phyloP scores from a whole-genome alignment of 2,888 invertebrate genomes.

The Crepidodera aurea region DNA sequence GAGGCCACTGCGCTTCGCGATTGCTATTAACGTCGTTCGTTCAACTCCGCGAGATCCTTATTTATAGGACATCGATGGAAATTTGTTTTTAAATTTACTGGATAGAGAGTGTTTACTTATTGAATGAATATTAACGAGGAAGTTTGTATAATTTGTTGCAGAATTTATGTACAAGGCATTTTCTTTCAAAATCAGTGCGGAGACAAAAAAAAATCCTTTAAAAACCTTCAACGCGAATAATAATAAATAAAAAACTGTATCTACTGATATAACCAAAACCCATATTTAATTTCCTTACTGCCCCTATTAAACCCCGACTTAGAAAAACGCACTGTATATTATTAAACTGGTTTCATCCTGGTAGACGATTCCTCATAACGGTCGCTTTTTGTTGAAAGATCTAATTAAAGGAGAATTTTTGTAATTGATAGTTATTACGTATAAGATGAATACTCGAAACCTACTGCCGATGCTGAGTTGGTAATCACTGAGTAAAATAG shows the following conservation, averaged over 20 bases:
- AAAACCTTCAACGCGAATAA: too few relatives aligned
- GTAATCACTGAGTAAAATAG: background rate
- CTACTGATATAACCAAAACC: too few relatives aligned
- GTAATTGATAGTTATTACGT: constrained; percentile 15
- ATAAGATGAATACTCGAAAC: constrained; percentile 4
- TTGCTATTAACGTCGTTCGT: background rate
- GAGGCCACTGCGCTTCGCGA: constrained; percentile 8
- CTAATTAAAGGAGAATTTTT: constrained; percentile 19
- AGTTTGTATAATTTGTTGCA: too few relatives aligned
- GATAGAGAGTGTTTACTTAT: background rate
- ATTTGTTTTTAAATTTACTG: background rate
- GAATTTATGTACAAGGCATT: too few relatives aligned
- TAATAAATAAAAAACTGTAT: too few relatives aligned
- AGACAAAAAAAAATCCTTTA: too few relatives aligned
- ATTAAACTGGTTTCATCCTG: background rate
- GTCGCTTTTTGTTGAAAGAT: constrained; percentile 8
- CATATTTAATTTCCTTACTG: too few relatives aligned
- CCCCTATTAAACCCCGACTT: too few relatives aligned
- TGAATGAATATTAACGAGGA: background rate
- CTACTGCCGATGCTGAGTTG: background rate
- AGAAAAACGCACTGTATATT: background rate
- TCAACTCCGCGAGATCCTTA: constrained; percentile 3
- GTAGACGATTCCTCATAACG: background rate
- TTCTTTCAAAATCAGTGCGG: too few relatives aligned
- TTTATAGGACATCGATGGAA: constrained; percentile 7